phyloP scores from a whole-genome alignment of 1,140 invertebrate genomes.

The Zaprionus lachaisei region DNA sequence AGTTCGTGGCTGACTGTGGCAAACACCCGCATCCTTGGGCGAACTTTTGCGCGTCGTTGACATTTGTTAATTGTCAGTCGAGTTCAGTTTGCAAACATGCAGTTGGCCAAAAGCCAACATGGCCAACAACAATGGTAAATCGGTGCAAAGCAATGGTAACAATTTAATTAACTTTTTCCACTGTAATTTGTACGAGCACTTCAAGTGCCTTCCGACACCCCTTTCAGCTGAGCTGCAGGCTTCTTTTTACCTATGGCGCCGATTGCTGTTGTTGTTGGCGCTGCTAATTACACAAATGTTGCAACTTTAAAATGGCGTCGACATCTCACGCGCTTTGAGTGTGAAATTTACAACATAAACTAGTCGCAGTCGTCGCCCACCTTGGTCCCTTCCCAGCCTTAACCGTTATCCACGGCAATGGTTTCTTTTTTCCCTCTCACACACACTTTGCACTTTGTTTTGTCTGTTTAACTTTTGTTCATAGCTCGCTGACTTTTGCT shows the following conservation, averaged over 20 bases:
- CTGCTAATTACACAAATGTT: slow-evolving; percentile 79
- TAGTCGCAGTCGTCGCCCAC: slow-evolving; percentile 17
- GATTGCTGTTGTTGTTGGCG: slow-evolving; percentile 20
- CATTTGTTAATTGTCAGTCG: slow-evolving; percentile 77
- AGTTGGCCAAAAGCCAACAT: slow-evolving; percentile 72
- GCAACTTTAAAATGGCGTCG: slow-evolving; percentile 70
- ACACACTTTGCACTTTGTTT: slow-evolving; percentile 71
- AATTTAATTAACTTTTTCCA: slow-evolving; percentile 73
- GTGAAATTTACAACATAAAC: slow-evolving; percentile 68
- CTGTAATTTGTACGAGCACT: slow-evolving; percentile 62
- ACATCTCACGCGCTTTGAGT: slow-evolving; percentile 60
- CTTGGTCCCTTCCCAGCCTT: background rate
- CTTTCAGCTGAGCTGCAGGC: slow-evolving; percentile 11
- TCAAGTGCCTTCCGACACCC: slow-evolving; percentile 47
- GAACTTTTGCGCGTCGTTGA: slow-evolving; percentile 58
- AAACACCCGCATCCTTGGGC: slow-evolving; percentile 49
- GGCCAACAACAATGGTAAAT: slow-evolving; percentile 38
- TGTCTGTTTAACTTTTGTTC: slow-evolving; percentile 79
- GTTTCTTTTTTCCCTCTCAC: background rate
- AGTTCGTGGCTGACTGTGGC: slow-evolving; percentile 9
- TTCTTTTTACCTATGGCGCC: slow-evolving; percentile 48
- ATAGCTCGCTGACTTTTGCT: slow-evolving; percentile 73
- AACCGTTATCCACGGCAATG: background rate
- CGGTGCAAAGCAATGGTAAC: slow-evolving; percentile 53
- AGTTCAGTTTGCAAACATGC: slow-evolving; percentile 65